Percentiles rank a stretch among this genome's conserved stretches.
Evolutionary conservation across 1,140 invertebrate genomes (phyloP).

Genomic region (Polyergus mexicanus): DNA sequence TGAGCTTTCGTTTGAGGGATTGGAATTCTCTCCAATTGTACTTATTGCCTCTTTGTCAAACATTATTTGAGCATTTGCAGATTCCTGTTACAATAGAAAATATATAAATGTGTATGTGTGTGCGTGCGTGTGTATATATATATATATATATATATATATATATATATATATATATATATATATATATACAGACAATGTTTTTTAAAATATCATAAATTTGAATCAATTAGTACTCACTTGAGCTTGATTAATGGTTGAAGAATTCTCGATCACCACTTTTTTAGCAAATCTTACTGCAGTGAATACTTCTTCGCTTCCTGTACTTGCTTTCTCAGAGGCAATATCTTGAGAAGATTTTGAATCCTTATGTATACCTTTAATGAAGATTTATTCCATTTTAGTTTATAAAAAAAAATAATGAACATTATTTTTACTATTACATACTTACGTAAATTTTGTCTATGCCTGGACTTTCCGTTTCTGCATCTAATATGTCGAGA

Average conservation of each 20-base stretch:
- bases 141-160: not conserved
- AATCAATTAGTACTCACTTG: constrained; percentile 64
- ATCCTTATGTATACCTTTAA: constrained; percentile 79
- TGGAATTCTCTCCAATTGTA: constrained; percentile 46
- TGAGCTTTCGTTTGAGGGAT: constrained; percentile 59
- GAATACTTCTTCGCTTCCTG: constrained; percentile 75
- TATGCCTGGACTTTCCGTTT: constrained; percentile 81
- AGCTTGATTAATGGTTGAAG: constrained; percentile 63
- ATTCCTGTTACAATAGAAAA: constrained; percentile 57
- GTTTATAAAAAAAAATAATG: constrained; percentile 4
- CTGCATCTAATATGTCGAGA: constrained; percentile 80
- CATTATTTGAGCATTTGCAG: constrained; percentile 59
- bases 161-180: not conserved
- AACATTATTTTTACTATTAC: not conserved
- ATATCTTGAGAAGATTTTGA: constrained; percentile 83
- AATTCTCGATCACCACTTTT: constrained; percentile 81
- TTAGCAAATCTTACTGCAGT: constrained; percentile 84
- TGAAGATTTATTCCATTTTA: not conserved
- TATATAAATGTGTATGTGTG: too few relatives aligned
- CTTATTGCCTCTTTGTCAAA: constrained; percentile 65
- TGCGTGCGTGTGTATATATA: not conserved
- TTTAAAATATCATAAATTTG: not conserved
- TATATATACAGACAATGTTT: not conserved
- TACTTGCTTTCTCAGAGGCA: constrained; percentile 78
- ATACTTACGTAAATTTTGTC: constrained; percentile 79